Base-by-base conservation (phyloP, 2,113 vertebrate species). In the Sander vitreus region DNA sequence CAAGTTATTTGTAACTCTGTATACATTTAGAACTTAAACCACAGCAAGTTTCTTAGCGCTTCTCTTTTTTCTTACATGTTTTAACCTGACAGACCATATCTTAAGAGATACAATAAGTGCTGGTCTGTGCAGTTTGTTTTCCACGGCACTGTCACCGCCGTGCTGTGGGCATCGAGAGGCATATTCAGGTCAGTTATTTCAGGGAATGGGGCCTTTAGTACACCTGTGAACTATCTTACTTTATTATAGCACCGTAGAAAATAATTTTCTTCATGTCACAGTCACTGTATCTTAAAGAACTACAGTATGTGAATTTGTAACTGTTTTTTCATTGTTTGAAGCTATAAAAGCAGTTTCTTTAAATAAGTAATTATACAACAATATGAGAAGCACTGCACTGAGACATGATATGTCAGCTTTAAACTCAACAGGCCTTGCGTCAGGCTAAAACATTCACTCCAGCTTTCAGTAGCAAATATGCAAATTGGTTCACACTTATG, bases 141-240 rank as follows among this genome's bases (percentile, higher is more conserved):
- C 67, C 33, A 76, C 30, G 5, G 69, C 70, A 74, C 55, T 53
- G 66, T 83, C 84, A 79, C 64, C 48, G 30, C 78, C 69, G 76
- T 66, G 67, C 71, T 85, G 60, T 77, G 53, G 85, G 63, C 85
- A 74, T 74, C 21, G 3, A 79, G 76, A 85, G 76, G 78, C 81
- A 75, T 58, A 88, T 85, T 86, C 64, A 84, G 83, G 87, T 82
- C 90, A 88, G 83, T 65, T 89, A 89, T 88, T 90, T 80, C 43
- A 36, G 78, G 83, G 51, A 43, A 88, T 4, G 62, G 74, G 78
- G 76, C 79, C 54, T 70, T 66, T 75, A 72, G 47, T 80, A 67
- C 74, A 83, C 78, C 71, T 85, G 90, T 84, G 85, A 76, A 75
- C 65, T 69, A 27, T 78, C 74, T 69, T 76, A 67, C 66, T 81